Percentiles rank a stretch among this genome's conserved stretches.
Evolutionary conservation across 2,888 invertebrate genomes (phyloP).

Genomic region (Bimastos eiseni): DNA sequence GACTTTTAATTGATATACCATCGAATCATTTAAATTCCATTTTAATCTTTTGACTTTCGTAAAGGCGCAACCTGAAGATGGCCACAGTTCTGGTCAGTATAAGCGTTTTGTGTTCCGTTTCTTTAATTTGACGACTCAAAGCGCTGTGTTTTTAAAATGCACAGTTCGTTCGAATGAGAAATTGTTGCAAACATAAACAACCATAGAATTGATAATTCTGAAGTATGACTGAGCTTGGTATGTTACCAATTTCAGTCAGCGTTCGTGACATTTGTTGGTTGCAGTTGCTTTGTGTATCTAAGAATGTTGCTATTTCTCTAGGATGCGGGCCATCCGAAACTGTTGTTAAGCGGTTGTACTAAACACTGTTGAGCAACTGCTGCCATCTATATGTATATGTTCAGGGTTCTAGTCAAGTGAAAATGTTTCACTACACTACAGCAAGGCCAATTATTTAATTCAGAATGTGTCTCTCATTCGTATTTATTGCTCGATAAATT

Average conservation of each 20-base stretch:
- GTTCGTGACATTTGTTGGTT: background rate
- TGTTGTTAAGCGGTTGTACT: background rate
- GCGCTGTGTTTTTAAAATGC: background rate
- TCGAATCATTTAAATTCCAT: background rate
- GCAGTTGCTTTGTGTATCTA: background rate
- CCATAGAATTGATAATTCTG: background rate
- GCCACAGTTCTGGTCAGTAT: slow-evolving; percentile 6
- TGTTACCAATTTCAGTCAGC: background rate
- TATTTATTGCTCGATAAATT: background rate
- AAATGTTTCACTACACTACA: background rate
- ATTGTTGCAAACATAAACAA: background rate
- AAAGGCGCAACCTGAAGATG: background rate
- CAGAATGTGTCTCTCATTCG: background rate
- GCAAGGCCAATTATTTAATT: background rate
- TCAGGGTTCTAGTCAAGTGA: background rate
- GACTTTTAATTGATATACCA: background rate
- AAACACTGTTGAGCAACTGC: background rate
- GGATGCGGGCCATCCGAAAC: background rate
- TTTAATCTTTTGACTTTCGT: background rate
- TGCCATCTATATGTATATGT: too few relatives aligned
- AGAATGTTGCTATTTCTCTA: background rate
- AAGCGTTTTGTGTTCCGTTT: background rate
- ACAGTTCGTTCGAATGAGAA: background rate
- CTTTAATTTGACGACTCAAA: background rate
- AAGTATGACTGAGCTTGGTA: background rate